phyloP scores from a whole-genome alignment of 2,797 vertebrate species.

The Trachops cirrhosus region DNA sequence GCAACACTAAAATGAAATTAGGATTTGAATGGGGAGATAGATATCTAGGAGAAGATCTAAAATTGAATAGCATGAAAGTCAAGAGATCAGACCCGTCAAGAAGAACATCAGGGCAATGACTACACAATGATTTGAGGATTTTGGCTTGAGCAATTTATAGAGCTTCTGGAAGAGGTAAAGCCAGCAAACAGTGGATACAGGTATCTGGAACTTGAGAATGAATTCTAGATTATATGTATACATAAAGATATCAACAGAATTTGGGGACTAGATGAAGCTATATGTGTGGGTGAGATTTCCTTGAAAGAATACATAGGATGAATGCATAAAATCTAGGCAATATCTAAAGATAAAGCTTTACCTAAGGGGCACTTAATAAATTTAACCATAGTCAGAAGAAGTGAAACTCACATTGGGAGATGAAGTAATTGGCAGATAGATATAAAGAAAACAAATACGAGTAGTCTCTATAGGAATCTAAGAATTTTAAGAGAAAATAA shows the following conservation, averaged over 20 bases:
- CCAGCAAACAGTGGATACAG: not conserved
- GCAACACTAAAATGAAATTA: not conserved
- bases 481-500: not conserved
- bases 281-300: not conserved
- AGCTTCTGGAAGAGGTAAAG: not conserved
- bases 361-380: not conserved
- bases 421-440: not conserved
- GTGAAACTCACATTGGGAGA: not conserved
- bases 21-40: not conserved
- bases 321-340: not conserved
- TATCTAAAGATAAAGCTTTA: not conserved
- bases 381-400: not conserved
- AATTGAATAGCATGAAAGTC: not conserved
- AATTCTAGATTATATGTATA: not conserved
- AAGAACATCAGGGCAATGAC: not conserved
- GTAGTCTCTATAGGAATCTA: not conserved
- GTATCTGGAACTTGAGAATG: not conserved
- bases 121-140: not conserved
- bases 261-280: not conserved
- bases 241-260: not conserved
- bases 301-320: not conserved
- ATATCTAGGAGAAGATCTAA: not conserved
- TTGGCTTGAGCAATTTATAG: not conserved
- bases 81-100: not conserved
- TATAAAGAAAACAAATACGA: not conserved